A percentile compares a stretch with the other conserved stretches of the same genome.
These are phyloP conservation scores for Agrochola circellaris DNA, from an alignment of 2,888 invertebrate species.

Conservation along the genomic window DNA sequence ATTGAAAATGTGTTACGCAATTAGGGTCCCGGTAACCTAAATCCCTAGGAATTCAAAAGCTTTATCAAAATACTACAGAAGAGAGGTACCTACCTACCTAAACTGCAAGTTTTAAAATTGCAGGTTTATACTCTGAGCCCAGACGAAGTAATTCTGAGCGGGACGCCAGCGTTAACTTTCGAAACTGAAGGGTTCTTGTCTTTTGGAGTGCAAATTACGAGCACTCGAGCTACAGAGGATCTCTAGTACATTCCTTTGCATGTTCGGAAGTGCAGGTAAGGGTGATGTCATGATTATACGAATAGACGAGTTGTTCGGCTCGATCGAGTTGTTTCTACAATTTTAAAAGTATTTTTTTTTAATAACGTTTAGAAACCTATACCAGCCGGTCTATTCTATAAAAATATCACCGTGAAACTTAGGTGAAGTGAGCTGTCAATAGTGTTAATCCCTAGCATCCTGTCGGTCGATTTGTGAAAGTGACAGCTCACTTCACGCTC, in stretches of 20 bases:
- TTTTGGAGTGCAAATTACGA: constrained; percentile 83
- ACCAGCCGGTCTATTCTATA: too few species aligned
- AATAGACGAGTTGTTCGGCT: not conserved
- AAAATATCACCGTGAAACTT: too few species aligned
- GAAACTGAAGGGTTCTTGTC: constrained; percentile 78
- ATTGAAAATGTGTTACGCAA: too few species aligned
- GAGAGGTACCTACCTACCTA: too few species aligned
- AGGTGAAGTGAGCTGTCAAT: too few species aligned
- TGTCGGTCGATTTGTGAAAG: too few species aligned
- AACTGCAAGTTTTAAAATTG: constrained; percentile 41
- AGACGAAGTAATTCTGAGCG: constrained; percentile 81
- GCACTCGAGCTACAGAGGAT: constrained; percentile 80
- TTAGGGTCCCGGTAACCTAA: not conserved
- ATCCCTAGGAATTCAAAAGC: not conserved
- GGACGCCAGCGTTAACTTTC: constrained; percentile 76
- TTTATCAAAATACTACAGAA: not conserved
- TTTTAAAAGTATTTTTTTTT: not conserved
- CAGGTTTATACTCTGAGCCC: constrained; percentile 86
- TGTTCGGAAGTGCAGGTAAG: constrained; percentile 84
- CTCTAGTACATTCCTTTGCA: constrained; percentile 74
- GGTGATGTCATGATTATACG: constrained; percentile 17
- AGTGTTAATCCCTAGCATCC: too few species aligned
- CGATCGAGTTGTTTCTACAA: not conserved
- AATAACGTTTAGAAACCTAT: not conserved
- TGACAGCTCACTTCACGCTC: too few species aligned